phyloP scores from a whole-genome alignment of 2,888 invertebrate genomes.

The Acleris emargana region DNA sequence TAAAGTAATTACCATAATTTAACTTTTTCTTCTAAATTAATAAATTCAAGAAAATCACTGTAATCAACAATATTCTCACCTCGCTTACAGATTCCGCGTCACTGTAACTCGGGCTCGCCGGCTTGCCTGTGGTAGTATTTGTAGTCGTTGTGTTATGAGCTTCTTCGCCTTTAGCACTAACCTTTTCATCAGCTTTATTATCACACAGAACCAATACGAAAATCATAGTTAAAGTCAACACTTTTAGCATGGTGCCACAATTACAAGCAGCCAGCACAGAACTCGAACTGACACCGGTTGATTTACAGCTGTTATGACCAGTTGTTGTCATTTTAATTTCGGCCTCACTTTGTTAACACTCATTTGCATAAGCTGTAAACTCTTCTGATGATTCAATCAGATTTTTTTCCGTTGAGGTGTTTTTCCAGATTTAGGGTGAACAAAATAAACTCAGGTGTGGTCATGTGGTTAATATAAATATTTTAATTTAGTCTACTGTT shows the following conservation, averaged over 20 bases:
- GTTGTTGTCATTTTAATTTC: slow-evolving; percentile 34
- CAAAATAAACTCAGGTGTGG: slow-evolving; percentile 16
- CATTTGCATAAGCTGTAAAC: slow-evolving; percentile 23
- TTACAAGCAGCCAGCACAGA: slow-evolving; percentile 1
- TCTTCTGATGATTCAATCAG: slow-evolving; percentile 17
- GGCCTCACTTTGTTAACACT: slow-evolving; percentile 25
- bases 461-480: slow-evolving; percentile 1
- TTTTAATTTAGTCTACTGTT: slow-evolving; percentile 9
- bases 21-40: neutral
- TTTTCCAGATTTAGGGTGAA: neutral
- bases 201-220: slow-evolving; percentile 22
- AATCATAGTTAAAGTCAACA: slow-evolving; percentile 18
- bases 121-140: neutral
- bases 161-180: slow-evolving; percentile 14
- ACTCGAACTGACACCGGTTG: slow-evolving; percentile 25
- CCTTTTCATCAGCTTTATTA: slow-evolving; percentile 14
- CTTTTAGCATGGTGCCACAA: slow-evolving; percentile 28
- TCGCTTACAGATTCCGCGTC: slow-evolving; percentile 13
- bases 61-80: slow-evolving; percentile 15
- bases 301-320: slow-evolving; percentile 31
- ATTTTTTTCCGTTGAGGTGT: slow-evolving; percentile 5
- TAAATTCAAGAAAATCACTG: neutral
- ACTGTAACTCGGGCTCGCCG: neutral
- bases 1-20: neutral
- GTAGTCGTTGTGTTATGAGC: neutral